phyloP scores from a whole-genome alignment of 2,888 invertebrate genomes.

The Cordilura impudica region DNA sequence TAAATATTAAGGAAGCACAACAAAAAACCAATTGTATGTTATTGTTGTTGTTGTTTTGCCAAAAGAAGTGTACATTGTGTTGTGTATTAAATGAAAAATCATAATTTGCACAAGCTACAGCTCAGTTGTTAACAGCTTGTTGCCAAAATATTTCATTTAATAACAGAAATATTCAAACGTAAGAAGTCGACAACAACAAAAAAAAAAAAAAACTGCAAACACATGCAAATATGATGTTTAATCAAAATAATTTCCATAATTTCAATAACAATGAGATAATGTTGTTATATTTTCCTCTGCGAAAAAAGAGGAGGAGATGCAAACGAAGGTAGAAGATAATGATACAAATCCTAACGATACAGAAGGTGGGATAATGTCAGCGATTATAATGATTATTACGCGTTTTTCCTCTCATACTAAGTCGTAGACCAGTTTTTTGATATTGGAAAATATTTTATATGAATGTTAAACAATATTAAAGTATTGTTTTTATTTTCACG shows the following conservation, averaged over 20 bases:
- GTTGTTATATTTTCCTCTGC: constrained; percentile 17
- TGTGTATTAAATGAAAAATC: constrained; percentile 18
- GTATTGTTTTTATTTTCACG: constrained; percentile 22
- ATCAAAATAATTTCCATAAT: constrained; percentile 61
- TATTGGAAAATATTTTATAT: constrained; percentile 44
- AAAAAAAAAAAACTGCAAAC: constrained; percentile 40
- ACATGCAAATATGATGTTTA: constrained; percentile 61
- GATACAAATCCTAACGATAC: constrained; percentile 21
- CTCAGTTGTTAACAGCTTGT: constrained; percentile 39
- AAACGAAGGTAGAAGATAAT: neutral
- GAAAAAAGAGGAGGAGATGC: neutral
- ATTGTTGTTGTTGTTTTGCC: neutral
- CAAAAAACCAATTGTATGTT: neutral
- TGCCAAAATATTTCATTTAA: constrained; percentile 38
- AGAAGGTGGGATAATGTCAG: constrained; percentile 58
- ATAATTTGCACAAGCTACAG: constrained; percentile 52
- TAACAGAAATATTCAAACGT: constrained; percentile 35
- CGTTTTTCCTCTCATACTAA: constrained; percentile 15
- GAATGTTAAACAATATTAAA: constrained; percentile 29
- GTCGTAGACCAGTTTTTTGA: constrained; percentile 17
- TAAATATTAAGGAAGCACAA: constrained; percentile 37
- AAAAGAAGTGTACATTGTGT: neutral
- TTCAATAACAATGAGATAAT: constrained; percentile 40
- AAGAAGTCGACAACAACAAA: neutral
- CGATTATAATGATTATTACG: constrained; percentile 54